Evolutionary conservation across 2,888 invertebrate genomes (phyloP), one percentile per base, ranked within the genome.

Genomic region (Diadegma fenestrale): DNA sequence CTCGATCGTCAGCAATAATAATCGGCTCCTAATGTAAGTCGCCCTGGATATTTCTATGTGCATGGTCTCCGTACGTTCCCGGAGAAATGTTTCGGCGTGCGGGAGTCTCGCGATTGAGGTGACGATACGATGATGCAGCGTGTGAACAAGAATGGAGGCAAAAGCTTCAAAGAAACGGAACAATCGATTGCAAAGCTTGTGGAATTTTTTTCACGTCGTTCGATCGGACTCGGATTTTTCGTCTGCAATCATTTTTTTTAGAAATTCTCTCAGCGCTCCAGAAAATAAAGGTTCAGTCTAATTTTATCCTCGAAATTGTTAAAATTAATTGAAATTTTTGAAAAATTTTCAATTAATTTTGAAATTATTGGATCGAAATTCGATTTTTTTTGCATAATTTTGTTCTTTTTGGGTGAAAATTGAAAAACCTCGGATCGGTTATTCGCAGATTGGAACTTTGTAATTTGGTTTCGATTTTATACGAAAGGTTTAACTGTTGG

Each of bases 81-180:
- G 37, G 54, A 78, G 48, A 54, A 61, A 76, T 37, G 69, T 45
- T 69, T 77, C 64, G 26, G 58, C 63, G 64, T 71, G 82, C 76
- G 76, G 79, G 85, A 77, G 82, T 75, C 69, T 79, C 75, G 26
- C 14, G 69, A 64, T 43, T 17, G 12, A 79, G n/a, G 48, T 30
- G 12, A 8, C 48, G 26, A 66, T 33, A 77, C 75, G 85, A 82
- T 85, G 85, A 85, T 82, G 82, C 54, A 76, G 79, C 85, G 82
- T 85, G 82, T 82, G 85, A 82, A 85, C 73, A 14, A 43, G n/a
- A 58, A 76, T 72, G 30, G 54, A 45, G 10, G 19, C 12, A n/a
- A 63, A 54, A 19, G 14, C 45, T 19, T 45, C n/a, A 17, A 22
- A 43, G 19, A 22, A 26, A 33, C 45, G 6, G 17, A 37, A 43